Evolutionary conservation across 2,888 invertebrate species (phyloP), one percentile per base, ranked within the genome.

Genomic region (Gymnoscelis rufifasciata): DNA sequence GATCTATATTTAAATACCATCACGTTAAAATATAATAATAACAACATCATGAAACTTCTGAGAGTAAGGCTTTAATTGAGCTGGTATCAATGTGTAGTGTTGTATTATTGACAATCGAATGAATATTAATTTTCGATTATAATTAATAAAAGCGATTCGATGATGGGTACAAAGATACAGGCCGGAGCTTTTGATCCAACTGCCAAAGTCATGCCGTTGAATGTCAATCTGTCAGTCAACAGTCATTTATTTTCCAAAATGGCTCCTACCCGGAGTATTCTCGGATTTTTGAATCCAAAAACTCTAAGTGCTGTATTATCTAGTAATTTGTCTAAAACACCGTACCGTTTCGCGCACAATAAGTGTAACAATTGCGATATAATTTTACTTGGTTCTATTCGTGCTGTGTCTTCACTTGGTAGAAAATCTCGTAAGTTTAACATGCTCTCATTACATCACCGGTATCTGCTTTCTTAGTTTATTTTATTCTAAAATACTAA

Each of bases 251-350:
- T 74, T 71, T 72, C 64, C 63, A 88, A 84, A 75, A 91, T 91
- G 91, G 91, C 90, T 79, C 89, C 90, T 60, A 88, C 89, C 54
- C 88, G 90, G 83, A 90, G 87, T 83, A 78, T 91, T 73, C 80
- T 90, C 64, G 90, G 90, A 64, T 84, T 90, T 83, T 88, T 91
- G 62, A 89, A 86, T 71, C 81, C 86, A 54, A 90, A 89, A 87
- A 88, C 90, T 59, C 68, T 91, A 64, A 86, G 83, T 73, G 78
- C 84, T 51, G 78, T 89, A 64, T 82, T 89, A 66, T 79, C 77
- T 54, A 86, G 78, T 59, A 86, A 81, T 68, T 70, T 88, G 59
- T 78, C 81, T 43, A 89, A 84, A 77, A 73, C 82, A 57, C 74
- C 88, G 11, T 83, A 81, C 62, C 83, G 90, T 60, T 86, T 83